These are phyloP conservation scores for Pterocles burchelli DNA, from an alignment of 2,113 vertebrate species.

Conservation along the genomic window DNA sequence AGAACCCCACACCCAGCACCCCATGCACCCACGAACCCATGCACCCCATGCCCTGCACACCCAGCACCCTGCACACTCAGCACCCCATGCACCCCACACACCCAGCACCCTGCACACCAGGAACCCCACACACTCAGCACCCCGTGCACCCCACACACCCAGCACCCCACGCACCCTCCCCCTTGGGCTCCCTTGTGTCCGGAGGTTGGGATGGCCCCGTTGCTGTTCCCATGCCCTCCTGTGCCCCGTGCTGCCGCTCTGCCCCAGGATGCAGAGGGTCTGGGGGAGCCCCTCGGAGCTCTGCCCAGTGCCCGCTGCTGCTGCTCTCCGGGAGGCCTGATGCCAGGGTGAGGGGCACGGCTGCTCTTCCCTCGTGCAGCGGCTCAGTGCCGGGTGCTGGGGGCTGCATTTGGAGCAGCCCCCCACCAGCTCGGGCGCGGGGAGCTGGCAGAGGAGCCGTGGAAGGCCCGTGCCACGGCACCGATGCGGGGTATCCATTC, in stretches of 20 bases:
- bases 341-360: neutral
- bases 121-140: too few relatives aligned
- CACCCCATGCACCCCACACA: rapidly evolving
- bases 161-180: neutral
- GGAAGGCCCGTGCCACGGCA: rapidly evolving
- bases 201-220: rapidly evolving
- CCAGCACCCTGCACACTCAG: neutral
- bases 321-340: neutral
- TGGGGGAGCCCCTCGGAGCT: neutral
- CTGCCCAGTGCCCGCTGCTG: neutral
- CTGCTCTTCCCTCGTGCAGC: rapidly evolving
- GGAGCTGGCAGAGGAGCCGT: neutral
- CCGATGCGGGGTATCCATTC: neutral
- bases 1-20: neutral
- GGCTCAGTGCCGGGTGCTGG: neutral
- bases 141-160: rapidly evolving
- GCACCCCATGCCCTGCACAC: neutral
- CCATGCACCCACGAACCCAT: too few relatives aligned
- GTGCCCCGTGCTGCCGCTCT: rapidly evolving
- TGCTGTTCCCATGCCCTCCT: rapidly evolving
- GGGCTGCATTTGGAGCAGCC: rapidly evolving
- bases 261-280: neutral
- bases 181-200: neutral
- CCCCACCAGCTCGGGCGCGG: rapidly evolving
- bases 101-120: neutral